Base-by-base conservation (phyloP, 2,888 invertebrate genomes). In the Amphipyra berbera region DNA sequence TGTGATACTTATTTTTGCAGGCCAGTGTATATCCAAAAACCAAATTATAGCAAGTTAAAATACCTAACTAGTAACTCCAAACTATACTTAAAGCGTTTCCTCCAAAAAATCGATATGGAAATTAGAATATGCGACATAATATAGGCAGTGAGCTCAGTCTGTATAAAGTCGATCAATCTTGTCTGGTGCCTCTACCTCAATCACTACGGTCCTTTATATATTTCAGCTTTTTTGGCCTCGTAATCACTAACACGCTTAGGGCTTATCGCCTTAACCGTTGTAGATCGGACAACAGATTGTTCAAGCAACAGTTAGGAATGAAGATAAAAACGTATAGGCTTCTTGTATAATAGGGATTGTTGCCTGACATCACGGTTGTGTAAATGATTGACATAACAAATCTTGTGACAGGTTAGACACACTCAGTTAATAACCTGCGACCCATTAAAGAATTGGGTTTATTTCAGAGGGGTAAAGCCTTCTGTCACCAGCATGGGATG, bases 91-190 rank as follows among this genome's bases (percentile, higher is more conserved):
- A 30, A 30, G 2, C 2, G 14, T 53, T 27, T 41, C 10, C 10
- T 62, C 30, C 9, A 47, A 58, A 70, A 58, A 64, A 58, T 40
- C 70, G 46, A 52, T 70, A 70, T 70, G 70, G 54, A 70, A 70
- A 68, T 70, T 45, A 54, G 37, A 52, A 44, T 55, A 44, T 52
- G 41, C 35, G 42, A 14, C 15, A 49, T 44, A 13, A 42, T 44
- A 42, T n/a, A 38, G 40, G 40, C 33, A 52, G 40, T 7, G 35
- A 49, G 40, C 35, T 52, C 9, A 41, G 46, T 15, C 9, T 46
- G 38, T 40, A 47, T 62, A 68, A 67, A 62, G 8, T n/a, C 12
- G 35, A 68, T 68, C 47, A 63, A 68, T 62, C 48, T 56, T 45
- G 41, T 15, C 50, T 40, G 10, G 27, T 27, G 12, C 10, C 33